These are phyloP conservation scores for Rhadina sibilatrix DNA, from an alignment of 2,113 vertebrate species.

Conservation along the genomic window DNA sequence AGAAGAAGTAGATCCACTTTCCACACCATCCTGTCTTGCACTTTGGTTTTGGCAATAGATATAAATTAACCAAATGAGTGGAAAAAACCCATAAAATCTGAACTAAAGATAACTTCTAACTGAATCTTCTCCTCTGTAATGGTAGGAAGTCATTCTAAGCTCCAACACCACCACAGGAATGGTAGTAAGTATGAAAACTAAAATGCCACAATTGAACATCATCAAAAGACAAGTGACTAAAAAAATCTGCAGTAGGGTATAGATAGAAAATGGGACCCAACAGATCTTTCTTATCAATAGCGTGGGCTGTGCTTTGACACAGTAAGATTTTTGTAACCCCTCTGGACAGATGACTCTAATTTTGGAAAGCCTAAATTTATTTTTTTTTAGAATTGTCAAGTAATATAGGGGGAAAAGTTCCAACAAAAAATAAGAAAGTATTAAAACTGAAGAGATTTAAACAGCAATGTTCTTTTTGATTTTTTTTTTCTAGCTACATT, in stretches of 20 bases:
- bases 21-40: not conserved
- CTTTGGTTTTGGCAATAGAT: not conserved
- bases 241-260: not conserved
- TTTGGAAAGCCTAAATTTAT: not conserved
- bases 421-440: not conserved
- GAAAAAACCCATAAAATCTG: not conserved
- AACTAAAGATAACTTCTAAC: not conserved
- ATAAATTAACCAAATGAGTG: not conserved
- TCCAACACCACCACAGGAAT: not conserved
- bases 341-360: not conserved
- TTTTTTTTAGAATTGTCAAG: not conserved
- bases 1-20: not conserved
- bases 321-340: not conserved
- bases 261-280: not conserved
- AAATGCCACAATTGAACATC: not conserved
- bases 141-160: not conserved
- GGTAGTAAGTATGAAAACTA: not conserved
- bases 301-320: not conserved
- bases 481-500: not conserved
- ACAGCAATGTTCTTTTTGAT: not conserved
- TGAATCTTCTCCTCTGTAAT: not conserved
- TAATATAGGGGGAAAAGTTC: fast-evolving
- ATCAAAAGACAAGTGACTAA: not conserved
- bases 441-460: not conserved
- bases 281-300: not conserved